phyloP scores from a whole-genome alignment of 2,797 vertebrate genomes.

The Falco berigora region DNA sequence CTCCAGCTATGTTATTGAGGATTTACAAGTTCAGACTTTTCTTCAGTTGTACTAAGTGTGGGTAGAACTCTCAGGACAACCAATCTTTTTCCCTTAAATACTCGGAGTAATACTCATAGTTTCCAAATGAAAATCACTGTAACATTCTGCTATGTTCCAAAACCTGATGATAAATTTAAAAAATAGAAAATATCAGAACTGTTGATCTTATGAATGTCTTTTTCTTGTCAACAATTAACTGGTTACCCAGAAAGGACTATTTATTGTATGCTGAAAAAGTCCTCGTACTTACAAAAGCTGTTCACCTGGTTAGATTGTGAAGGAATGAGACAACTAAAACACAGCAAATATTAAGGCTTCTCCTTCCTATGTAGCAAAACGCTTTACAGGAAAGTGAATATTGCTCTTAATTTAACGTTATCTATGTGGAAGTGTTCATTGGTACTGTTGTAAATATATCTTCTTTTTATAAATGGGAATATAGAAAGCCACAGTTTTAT shows the following conservation, averaged over 20 bases:
- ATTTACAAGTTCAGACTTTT: not conserved
- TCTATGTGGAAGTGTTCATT: not conserved
- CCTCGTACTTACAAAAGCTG: not conserved
- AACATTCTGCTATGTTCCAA: not conserved
- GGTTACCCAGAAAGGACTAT: not conserved
- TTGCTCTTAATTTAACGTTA: not conserved
- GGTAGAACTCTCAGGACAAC: not conserved
- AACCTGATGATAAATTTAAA: not conserved
- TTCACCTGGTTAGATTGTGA: not conserved
- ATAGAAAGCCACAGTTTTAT: not conserved
- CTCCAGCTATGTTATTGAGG: not conserved
- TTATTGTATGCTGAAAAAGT: not conserved
- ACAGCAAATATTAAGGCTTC: not conserved
- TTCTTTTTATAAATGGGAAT: not conserved
- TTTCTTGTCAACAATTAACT: not conserved
- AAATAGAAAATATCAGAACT: not conserved
- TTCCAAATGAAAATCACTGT: not conserved
- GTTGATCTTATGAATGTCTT: not conserved
- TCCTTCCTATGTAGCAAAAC: not conserved
- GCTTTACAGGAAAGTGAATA: not conserved
- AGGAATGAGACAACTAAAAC: not conserved
- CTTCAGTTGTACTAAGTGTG: not conserved
- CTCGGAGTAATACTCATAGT: not conserved
- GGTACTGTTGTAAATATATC: not conserved
- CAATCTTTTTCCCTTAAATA: not conserved